Base-by-base conservation (phyloP, 2,888 invertebrate species). In the Ormyrus pomaceus region DNA sequence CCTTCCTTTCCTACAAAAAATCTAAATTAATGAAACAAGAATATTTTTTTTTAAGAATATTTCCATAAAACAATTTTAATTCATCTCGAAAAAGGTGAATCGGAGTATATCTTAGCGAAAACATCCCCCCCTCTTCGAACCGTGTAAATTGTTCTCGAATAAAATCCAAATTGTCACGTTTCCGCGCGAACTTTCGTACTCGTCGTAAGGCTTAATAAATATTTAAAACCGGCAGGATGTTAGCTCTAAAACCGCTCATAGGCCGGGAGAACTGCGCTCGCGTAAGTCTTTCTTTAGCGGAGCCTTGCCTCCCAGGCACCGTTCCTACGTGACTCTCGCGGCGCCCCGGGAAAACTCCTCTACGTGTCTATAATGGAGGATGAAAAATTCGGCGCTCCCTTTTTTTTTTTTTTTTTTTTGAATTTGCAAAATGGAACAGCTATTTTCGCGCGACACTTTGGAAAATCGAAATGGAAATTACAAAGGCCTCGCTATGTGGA, bases 391-490 rank as follows among this genome's bases (percentile, higher is more conserved):
- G 76, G 46, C 66, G 34, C 6, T 13, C n/a, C 1, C 1, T 34
- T 34, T 34, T 34, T 34, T 34, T 34, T 34, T 34, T 4, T 4
- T 34, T 34, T 34, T 34, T 34, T 34, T 34, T 34, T 34, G 34
- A 34, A 34, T 34, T 34, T 34, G 34, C 34, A 64, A 73, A 70
- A 77, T 58, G 45, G 59, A 61, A 61, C 53, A 76, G 68, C 61
- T 61, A 68, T 55, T 61, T 68, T 68, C 53, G 2, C 9, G n/a
- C 50, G 70, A 70, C 34, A 51, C 68, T 58, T 34, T 19, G 45
- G 9, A 70, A 56, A 77, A 70, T 70, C 64, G 64, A 77, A 77
- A 77, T 77, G 64, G 77, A 70, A 77, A 70, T 70, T 76, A 76
- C 61, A 53, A 61, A 6, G 45, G 61, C 45, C n/a, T 59, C 50